Evolutionary conservation across 1,140 invertebrate genomes (phyloP), one percentile per base, ranked within the genome.

Genomic region (Zelostemma sp.): DNA sequence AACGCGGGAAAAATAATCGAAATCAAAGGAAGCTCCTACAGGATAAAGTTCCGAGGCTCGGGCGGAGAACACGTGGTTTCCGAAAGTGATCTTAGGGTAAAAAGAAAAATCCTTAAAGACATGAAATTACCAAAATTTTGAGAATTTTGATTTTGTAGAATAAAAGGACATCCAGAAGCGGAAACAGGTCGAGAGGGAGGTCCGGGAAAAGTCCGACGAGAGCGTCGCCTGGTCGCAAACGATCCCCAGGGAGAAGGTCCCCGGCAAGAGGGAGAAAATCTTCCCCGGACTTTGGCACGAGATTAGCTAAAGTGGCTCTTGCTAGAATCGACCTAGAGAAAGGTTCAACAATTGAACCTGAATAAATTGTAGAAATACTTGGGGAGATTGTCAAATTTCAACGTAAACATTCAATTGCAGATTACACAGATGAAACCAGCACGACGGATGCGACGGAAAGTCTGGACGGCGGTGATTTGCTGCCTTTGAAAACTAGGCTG

Each of bases 31-130:
- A 74, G 61, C 46, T 72, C 57, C 16, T 83, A 82, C 38, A 66
- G 53, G 17, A 71, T 84, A 41, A 43, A 72, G 46, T 80, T 85
- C 25, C 33, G 11, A 35, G 58, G 66, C 25, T 64, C 63, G 3
- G 81, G 82, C n/a, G 49, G 28, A 1, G 75, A 85, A 17, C 16
- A 65, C 21, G 70, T 40, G 0, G 21, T 82, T 16, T 40, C 56
- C 8, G 75, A 74, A 41, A 65, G 38, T 8, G 73, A 81, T 49
- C 50, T 84, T 28, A 78, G 77, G 74, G 82, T 83, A 74, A 53
- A 12, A n/a, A 6, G n/a, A n/a, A n/a, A n/a, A n/a, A n/a, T n/a
- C n/a, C n/a, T n/a, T n/a, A n/a, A n/a, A 25, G 21, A 3, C 21
- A 25, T 25, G 21, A 3, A n/a, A n/a, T n/a, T n/a, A n/a, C n/a